phyloP scores from a whole-genome alignment of 1,140 invertebrate genomes.

The Drosophila auraria region DNA sequence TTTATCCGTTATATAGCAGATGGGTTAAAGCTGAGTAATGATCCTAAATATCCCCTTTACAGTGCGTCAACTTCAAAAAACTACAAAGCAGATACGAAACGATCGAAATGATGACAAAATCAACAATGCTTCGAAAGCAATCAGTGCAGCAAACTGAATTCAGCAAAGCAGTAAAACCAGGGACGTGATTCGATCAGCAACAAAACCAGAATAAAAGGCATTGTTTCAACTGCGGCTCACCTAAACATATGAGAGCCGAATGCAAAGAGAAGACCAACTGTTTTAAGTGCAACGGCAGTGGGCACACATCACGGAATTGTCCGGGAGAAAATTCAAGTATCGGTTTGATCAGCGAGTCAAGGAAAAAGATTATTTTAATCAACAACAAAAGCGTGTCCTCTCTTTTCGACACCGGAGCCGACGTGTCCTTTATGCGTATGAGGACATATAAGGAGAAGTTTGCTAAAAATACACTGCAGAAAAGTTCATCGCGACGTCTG shows the following conservation, averaged over 20 bases:
- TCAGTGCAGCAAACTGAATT: not conserved
- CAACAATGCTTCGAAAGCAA: not conserved
- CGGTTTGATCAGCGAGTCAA: constrained; percentile 3
- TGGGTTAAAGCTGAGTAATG: not conserved
- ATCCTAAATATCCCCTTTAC: constrained; percentile 1
- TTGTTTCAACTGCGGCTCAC: constrained; percentile 3
- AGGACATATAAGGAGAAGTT: not conserved
- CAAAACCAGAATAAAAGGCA: not conserved
- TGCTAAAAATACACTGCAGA: not conserved
- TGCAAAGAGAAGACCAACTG: constrained; percentile 7
- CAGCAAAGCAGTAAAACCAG: not conserved
- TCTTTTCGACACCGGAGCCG: not conserved
- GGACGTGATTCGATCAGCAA: not conserved
- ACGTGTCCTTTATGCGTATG: too few species aligned
- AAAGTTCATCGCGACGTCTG: not conserved
- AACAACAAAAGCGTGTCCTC: not conserved
- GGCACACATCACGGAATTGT: not conserved
- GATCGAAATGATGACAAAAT: not conserved
- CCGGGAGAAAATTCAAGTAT: not conserved
- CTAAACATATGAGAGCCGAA: constrained; percentile 6
- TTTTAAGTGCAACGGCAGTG: not conserved
- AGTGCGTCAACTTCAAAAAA: not conserved
- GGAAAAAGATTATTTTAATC: not conserved
- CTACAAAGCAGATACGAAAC: not conserved
- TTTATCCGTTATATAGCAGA: not conserved